Conservation (phyloP, 1,140 invertebrate species). For the Hycleus cichorii region DNA sequence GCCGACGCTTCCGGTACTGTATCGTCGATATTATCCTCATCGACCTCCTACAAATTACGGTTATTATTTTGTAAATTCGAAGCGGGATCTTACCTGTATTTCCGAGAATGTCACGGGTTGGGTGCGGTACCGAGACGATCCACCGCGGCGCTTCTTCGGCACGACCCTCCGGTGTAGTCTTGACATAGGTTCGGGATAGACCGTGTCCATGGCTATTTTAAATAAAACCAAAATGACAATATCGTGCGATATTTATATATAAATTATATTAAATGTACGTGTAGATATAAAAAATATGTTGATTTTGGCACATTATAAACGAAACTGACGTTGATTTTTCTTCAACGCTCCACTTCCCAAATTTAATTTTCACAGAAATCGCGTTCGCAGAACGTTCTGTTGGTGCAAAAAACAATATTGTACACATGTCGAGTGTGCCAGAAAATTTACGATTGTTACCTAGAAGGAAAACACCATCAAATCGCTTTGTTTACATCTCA, state of each 20-base stretch:
- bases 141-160: slow-evolving; percentile 47
- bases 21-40: slow-evolving; percentile 48
- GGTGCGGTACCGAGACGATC: slow-evolving; percentile 53
- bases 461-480: too few species aligned
- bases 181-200: slow-evolving; percentile 63
- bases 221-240: too few species aligned
- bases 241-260: neutral
- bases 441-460: too few species aligned
- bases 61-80: neutral
- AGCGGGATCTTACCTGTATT: slow-evolving; percentile 51
- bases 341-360: too few species aligned
- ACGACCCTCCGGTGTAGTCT: slow-evolving; percentile 52
- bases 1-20: slow-evolving; percentile 23
- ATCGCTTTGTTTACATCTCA: too few species aligned
- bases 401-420: too few species aligned
- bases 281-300: too few species aligned
- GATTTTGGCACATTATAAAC: too few species aligned
- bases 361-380: too few species aligned
- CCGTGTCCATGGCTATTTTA: slow-evolving; percentile 53
- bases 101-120: slow-evolving; percentile 69
- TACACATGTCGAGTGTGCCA: too few species aligned
- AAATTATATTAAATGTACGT: neutral
- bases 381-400: too few species aligned
- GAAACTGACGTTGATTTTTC: too few species aligned
- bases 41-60: slow-evolving; percentile 48